Conservation (phyloP, 2,888 invertebrate genomes). For the Salpingus planirostris region DNA sequence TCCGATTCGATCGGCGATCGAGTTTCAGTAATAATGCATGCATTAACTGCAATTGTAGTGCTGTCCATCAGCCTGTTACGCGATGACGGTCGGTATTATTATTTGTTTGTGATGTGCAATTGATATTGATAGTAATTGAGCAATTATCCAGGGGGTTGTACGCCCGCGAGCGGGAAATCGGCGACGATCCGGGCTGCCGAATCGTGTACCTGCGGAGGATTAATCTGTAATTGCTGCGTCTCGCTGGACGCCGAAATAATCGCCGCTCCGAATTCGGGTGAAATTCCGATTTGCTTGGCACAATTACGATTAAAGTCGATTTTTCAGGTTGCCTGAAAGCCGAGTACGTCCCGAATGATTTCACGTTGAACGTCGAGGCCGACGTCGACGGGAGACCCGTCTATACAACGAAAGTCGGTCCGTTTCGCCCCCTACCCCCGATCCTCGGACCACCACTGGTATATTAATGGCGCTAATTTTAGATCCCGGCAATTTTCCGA, state of each 20-base stretch:
- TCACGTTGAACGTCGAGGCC: slow-evolving; percentile 4
- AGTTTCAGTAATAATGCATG: too few relatives aligned
- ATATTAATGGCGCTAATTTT: too few relatives aligned
- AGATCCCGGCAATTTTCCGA: slow-evolving; percentile 12
- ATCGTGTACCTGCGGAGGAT: slow-evolving; percentile 4
- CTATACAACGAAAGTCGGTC: slow-evolving; percentile 9
- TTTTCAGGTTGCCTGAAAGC: slow-evolving; percentile 7
- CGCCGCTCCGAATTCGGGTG: slow-evolving; percentile 1
- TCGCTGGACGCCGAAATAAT: slow-evolving; percentile 2
- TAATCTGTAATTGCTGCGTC: slow-evolving; percentile 7
- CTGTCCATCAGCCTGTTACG: too few relatives aligned
- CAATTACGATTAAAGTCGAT: neutral
- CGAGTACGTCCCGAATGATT: slow-evolving; percentile 6
- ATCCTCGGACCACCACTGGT: too few relatives aligned
- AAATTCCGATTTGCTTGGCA: slow-evolving; percentile 1
- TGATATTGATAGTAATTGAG: too few relatives aligned
- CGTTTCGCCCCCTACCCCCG: too few relatives aligned
- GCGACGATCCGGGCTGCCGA: slow-evolving; percentile 3
- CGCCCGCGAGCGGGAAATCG: too few relatives aligned
- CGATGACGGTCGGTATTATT: too few relatives aligned
- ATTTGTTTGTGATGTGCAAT: too few relatives aligned
- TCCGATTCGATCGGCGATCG: too few relatives aligned
- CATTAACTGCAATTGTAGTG: too few relatives aligned
- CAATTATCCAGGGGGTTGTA: too few relatives aligned
- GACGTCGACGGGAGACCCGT: slow-evolving; percentile 5